phyloP scores from a whole-genome alignment of 2,113 vertebrate species.

The Parotia lawesii region DNA sequence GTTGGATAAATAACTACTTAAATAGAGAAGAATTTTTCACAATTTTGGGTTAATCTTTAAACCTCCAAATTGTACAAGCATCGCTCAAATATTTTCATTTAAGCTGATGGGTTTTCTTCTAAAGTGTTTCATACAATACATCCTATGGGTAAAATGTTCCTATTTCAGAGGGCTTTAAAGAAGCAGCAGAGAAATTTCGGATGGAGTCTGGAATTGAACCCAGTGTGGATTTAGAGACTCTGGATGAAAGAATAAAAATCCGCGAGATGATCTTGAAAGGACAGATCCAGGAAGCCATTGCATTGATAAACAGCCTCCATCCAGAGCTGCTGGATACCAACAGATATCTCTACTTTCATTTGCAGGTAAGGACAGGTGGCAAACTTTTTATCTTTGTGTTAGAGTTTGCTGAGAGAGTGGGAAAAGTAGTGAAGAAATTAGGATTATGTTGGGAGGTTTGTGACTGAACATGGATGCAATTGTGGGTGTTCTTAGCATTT shows the following conservation, averaged over 20 bases:
- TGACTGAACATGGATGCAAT: accelerated
- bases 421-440: not conserved
- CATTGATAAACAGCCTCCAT: slow-evolving; percentile 94
- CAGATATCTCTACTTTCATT: slow-evolving; percentile 96
- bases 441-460: accelerated
- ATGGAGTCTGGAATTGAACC: slow-evolving; percentile 98
- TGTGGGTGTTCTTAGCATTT: not conserved
- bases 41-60: not conserved
- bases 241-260: slow-evolving; percentile 97
- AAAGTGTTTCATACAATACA: not conserved
- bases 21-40: not conserved
- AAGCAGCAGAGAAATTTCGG: slow-evolving; percentile 96
- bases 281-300: slow-evolving; percentile 95
- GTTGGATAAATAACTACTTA: not conserved
- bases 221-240: slow-evolving; percentile 91
- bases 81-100: not conserved
- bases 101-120: not conserved
- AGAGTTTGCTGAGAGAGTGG: not conserved
- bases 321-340: slow-evolving; percentile 95
- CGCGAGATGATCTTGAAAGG: slow-evolving; percentile 97
- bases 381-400: not conserved
- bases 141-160: not conserved
- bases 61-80: not conserved
- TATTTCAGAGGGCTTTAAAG: slow-evolving; percentile 93
- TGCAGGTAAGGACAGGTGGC: slow-evolving; percentile 79